These are phyloP conservation scores for Psittacara wagleri DNA, from an alignment of 2,113 vertebrate genomes.

Conservation along the genomic window DNA sequence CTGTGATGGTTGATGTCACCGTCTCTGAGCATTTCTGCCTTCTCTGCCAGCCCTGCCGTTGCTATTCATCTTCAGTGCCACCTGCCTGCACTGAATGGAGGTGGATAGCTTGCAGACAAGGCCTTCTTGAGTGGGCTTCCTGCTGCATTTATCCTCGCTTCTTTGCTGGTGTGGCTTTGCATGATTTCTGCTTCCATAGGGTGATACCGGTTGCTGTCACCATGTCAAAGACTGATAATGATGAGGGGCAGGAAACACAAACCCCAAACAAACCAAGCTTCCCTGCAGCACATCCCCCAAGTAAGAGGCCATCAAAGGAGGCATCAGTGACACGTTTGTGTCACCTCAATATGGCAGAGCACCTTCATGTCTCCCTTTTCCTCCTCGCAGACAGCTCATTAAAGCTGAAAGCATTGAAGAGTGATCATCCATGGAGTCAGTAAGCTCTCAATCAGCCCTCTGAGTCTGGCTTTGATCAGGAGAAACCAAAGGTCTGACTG, in stretches of 20 bases:
- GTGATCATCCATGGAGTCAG: background rate
- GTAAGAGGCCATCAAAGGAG: background rate
- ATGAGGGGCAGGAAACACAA: background rate
- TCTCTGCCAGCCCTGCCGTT: background rate
- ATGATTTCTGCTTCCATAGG: background rate
- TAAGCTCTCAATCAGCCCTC: background rate
- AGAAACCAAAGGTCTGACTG: background rate
- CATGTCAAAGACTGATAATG: background rate
- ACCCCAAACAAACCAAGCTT: background rate
- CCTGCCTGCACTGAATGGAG: background rate
- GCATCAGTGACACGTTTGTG: constrained; percentile 1
- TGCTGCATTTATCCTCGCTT: background rate
- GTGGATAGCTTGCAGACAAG: background rate
- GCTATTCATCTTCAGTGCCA: background rate
- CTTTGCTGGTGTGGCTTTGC: background rate
- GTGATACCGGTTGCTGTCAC: background rate
- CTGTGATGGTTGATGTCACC: background rate
- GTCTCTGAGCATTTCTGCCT: background rate
- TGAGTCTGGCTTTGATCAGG: constrained; percentile 27
- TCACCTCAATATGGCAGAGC: background rate
- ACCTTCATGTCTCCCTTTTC: background rate
- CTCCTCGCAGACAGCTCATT: constrained; percentile 19
- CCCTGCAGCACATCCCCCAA: background rate
- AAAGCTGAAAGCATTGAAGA: background rate
- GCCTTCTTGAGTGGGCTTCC: background rate